A percentile compares a stretch with the other conserved stretches of the same genome.
phyloP scores from a whole-genome alignment of 2,113 vertebrate genomes.

The Suncus etruscus region DNA sequence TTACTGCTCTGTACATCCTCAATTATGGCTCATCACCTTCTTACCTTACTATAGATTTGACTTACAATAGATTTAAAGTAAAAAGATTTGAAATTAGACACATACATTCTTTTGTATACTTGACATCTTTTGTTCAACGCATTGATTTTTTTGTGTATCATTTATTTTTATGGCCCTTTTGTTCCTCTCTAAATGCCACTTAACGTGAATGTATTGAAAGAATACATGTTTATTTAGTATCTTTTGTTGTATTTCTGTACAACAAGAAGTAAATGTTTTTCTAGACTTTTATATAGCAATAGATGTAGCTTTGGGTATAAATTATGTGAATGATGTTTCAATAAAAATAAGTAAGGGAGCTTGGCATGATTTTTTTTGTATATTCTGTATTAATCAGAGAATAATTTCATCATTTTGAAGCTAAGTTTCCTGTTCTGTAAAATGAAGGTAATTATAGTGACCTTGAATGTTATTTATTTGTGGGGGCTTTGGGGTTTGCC shows the following conservation, averaged over 20 bases:
- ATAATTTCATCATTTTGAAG: background rate
- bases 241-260: background rate
- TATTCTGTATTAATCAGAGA: background rate
- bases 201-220: background rate
- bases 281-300: background rate
- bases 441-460: background rate
- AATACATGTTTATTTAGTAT: slow-evolving; percentile 26
- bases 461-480: background rate
- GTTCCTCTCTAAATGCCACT: background rate
- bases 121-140: background rate
- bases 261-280: background rate
- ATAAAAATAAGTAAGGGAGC: background rate
- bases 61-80: no score
- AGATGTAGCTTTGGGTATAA: background rate
- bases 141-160: background rate
- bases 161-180: slow-evolving; percentile 11
- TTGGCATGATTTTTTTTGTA: background rate
- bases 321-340: background rate
- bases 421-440: slow-evolving; percentile 22
- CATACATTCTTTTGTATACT: background rate
- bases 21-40: no score
- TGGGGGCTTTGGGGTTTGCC: no score
- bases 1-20: background rate
- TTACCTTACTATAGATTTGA: no score
- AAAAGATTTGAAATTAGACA: slow-evolving; percentile 24